Conservation (phyloP, 2,797 vertebrate species). For the Holocentrus rufus region DNA sequence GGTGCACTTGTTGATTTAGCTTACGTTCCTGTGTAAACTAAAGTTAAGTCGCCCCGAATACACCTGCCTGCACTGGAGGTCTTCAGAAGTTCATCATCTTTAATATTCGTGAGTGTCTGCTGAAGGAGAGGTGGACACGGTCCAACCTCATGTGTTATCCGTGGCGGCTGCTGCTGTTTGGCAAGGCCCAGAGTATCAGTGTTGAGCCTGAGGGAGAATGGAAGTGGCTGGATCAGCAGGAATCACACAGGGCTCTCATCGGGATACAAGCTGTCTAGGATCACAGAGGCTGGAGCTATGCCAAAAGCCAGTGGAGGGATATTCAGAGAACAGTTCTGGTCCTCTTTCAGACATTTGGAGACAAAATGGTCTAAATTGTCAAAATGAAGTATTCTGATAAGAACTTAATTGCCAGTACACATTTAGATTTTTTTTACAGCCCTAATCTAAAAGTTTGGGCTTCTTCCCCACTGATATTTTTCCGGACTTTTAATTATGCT, state of each 20-base stretch:
- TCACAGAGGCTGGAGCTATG: conserved; percentile 25
- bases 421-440: background rate
- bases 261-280: conserved; percentile 25
- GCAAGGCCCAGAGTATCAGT: conserved; percentile 34
- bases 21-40: background rate
- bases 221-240: conserved; percentile 56
- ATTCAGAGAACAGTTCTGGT: background rate
- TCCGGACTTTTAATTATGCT: no score
- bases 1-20: background rate
- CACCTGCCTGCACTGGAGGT: conserved; percentile 16
- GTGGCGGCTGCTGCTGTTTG: conserved; percentile 26
- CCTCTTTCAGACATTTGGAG: conserved; percentile 2
- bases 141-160: conserved; percentile 17
- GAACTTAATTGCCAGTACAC: background rate
- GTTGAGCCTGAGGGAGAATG: conserved; percentile 43
- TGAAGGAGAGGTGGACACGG: conserved; percentile 3
- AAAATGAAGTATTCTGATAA: background rate
- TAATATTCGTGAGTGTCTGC: conserved; percentile 40
- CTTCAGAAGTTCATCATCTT: background rate
- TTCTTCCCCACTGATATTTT: no score
- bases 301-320: conserved; percentile 17
- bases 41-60: conserved; percentile 14
- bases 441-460: background rate
- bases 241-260: conserved; percentile 62
- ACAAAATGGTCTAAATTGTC: background rate